Conservation (phyloP, 2,113 vertebrate species). For the Theristicus caerulescens region DNA sequence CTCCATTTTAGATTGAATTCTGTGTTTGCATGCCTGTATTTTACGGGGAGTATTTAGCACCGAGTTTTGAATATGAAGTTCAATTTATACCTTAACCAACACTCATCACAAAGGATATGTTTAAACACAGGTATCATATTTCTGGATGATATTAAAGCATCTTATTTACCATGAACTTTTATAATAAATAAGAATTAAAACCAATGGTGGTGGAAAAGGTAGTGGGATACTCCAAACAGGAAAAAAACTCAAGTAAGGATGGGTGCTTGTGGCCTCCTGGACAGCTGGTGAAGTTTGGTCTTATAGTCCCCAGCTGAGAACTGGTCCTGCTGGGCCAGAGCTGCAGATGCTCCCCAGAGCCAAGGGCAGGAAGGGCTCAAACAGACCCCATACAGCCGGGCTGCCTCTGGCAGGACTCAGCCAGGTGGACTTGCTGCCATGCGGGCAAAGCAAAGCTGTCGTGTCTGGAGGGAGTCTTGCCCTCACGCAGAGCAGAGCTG, state of each 20-base stretch:
- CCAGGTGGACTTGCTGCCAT: accelerated
- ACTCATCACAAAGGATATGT: not conserved
- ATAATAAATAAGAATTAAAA: not conserved
- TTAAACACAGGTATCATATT: not conserved
- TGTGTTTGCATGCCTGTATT: not conserved
- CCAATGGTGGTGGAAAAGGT: not conserved
- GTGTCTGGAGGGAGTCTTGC: not conserved
- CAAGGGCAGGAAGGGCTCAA: not conserved
- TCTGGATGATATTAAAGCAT: not conserved
- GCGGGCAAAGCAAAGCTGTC: accelerated
- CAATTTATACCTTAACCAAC: not conserved
- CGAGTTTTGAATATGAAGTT: not conserved
- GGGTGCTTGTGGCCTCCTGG: not conserved
- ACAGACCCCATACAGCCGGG: accelerated
- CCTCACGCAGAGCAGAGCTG: not conserved
- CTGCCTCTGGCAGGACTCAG: not conserved
- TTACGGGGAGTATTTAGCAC: not conserved
- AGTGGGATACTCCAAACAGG: not conserved
- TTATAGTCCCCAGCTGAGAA: not conserved
- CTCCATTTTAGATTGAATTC: not conserved
- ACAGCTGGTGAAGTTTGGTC: not conserved
- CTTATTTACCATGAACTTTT: not conserved
- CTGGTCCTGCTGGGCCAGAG: not conserved
- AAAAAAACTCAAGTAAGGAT: not conserved
- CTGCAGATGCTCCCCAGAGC: not conserved